These are phyloP conservation scores for Clamator glandarius DNA, from an alignment of 2,797 vertebrate species.

Conservation along the genomic window DNA sequence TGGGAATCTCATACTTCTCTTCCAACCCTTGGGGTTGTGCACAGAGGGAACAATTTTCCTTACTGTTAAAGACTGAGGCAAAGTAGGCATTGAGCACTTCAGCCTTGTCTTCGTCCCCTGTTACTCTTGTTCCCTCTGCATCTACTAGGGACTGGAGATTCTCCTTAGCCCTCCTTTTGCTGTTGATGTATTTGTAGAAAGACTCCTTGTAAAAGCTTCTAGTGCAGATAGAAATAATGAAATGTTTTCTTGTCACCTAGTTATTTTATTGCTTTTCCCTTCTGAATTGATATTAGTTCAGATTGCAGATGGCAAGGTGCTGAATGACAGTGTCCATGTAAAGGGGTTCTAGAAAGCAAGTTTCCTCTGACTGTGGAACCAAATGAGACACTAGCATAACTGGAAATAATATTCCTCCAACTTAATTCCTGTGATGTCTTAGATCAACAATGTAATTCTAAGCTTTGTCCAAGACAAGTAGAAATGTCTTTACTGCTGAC, in stretches of 20 bases:
- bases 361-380: not conserved
- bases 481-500: not conserved
- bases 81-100: too few species aligned
- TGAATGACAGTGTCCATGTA: not conserved
- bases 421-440: not conserved
- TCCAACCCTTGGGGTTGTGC: too few species aligned
- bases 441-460: not conserved
- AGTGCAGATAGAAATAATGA: not conserved
- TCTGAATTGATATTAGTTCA: not conserved
- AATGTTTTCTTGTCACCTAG: not conserved
- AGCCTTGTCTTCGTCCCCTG: too few species aligned
- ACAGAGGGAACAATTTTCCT: too few species aligned
- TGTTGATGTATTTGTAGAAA: too few species aligned
- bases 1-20: too few species aligned
- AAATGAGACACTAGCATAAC: not conserved
- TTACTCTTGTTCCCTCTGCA: too few species aligned
- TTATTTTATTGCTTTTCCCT: not conserved
- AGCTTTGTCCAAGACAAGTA: not conserved
- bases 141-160: too few species aligned
- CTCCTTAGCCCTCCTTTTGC: too few species aligned
- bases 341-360: not conserved
- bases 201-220: not conserved
- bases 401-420: not conserved
- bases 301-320: not conserved
- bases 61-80: too few species aligned